phyloP scores from a whole-genome alignment of 2,888 invertebrate species.

The Mechanitis mazaeus region DNA sequence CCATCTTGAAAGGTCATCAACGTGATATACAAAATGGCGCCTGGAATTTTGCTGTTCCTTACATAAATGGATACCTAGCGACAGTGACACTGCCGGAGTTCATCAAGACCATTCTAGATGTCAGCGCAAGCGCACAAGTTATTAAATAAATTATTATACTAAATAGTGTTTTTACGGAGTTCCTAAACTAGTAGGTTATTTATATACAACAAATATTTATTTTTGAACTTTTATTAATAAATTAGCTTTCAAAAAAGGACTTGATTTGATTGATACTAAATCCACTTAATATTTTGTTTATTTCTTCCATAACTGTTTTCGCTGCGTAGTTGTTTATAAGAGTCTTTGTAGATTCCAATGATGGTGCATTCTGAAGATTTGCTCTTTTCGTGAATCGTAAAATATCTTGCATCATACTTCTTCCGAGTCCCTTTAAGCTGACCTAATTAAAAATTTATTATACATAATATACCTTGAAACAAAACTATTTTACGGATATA shows the following conservation, averaged over 20 bases:
- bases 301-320: constrained; percentile 10
- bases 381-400: not conserved
- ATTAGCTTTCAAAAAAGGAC: constrained; percentile 8
- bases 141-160: constrained; percentile 10
- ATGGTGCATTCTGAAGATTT: not conserved
- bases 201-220: not conserved
- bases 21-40: constrained; percentile 32
- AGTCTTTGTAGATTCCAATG: not conserved
- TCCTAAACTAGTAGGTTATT: not conserved
- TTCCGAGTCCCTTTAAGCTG: constrained; percentile 6
- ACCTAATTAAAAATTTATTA: constrained; percentile 3
- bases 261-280: constrained; percentile 17
- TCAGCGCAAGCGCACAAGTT: constrained; percentile 18
- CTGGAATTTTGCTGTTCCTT: constrained; percentile 24
- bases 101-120: constrained; percentile 22
- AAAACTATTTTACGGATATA: no score
- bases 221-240: not conserved
- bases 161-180: not conserved
- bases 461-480: not conserved
- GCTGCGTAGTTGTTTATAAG: constrained; percentile 8
- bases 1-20: constrained; percentile 37
- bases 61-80: constrained; percentile 16
- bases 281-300: constrained; percentile 13
- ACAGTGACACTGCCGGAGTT: constrained; percentile 29
- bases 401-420: constrained; percentile 9